phyloP scores from a whole-genome alignment of 35 echinoderm and acorn worm genomes.

The Lytechinus variegatus region DNA sequence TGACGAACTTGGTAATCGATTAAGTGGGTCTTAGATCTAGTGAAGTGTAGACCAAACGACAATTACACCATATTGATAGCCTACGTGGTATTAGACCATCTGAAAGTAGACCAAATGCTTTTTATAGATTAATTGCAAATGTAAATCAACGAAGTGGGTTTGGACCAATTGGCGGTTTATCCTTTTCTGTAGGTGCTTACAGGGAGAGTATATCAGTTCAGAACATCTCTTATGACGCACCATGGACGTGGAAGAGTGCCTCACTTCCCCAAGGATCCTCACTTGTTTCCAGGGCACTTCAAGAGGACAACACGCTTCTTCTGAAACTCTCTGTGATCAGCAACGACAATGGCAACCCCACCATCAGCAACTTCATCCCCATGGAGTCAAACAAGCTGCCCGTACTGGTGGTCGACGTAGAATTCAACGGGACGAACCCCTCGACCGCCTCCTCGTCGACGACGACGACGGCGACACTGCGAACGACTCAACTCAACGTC shows the following conservation, averaged over 20 bases:
- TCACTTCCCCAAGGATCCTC: not conserved
- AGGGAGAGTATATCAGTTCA: constrained; percentile 14
- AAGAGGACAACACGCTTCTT: not conserved
- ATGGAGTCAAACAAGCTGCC: constrained; percentile 24
- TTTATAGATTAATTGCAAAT: no score
- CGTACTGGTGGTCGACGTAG: constrained; percentile 20
- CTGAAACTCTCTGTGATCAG: constrained; percentile 15
- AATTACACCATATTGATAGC: no score
- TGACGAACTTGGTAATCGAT: no score
- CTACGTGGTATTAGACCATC: no score
- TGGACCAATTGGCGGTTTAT: not conserved
- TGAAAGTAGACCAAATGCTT: no score
- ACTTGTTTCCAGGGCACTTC: not conserved
- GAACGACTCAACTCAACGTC: not conserved
- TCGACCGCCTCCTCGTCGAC: not conserved
- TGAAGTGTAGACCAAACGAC: no score
- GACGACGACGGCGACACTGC: not conserved
- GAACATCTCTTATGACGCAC: constrained; percentile 10
- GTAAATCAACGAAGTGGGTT: no score
- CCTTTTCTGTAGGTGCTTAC: not conserved
- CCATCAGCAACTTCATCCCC: not conserved
- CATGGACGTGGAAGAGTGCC: not conserved
- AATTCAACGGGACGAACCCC: not conserved
- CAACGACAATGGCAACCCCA: not conserved
- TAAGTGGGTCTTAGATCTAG: no score